Evolutionary conservation across 2,888 invertebrate species (phyloP), one percentile per base, ranked within the genome.

Genomic region (Tetragnatha montana): DNA sequence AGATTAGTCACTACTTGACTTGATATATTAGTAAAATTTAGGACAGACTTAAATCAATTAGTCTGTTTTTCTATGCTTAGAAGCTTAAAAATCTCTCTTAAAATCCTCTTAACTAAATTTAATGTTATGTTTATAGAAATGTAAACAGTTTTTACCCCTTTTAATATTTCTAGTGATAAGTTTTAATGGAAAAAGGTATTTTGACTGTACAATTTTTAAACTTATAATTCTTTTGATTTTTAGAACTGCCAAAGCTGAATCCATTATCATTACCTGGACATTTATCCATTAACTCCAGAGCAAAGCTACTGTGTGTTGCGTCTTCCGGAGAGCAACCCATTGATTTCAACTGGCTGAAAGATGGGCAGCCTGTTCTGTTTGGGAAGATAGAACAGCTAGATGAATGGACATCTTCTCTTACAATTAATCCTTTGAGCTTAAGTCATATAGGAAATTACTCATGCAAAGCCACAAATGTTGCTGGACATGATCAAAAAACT

Each of bases 361-460:
- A 91, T 86, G 88, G 90, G 7, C 19, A 50, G 19, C 51, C 74
- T 47, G 22, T 87, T 8, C 60, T 70, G 19, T 83, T 50, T 35
- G 89, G 80, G 21, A 80, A 75, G 22, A 84, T 89, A 22, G 84
- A 89, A 35, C 89, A 89, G 51, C 75, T 91, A 71, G 89, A 91
- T 80, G 91, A 86, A 81, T 84, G 78, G 69, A 91, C 91, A n/a
- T 91, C 89, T n/a, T 76, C 82, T 14, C 76, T 91, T 6, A 87
- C 86, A 17, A 70, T 91, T 49, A 60, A 91, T 51, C 87, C 87
- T 60, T 81, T 91, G 71, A 84, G 78, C 73, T 78, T 89, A 70
- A 71, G 84, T 49, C 86, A 91, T 73, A 91, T 85, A 71, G 91
- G 89, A 51, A 87, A 91, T 81, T 91, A 91, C 76, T 89, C 91